A percentile compares a stretch with the other conserved stretches of the same genome.
Conservation (phyloP, 2,113 vertebrate species). For the Proterorhinus semilunaris region DNA sequence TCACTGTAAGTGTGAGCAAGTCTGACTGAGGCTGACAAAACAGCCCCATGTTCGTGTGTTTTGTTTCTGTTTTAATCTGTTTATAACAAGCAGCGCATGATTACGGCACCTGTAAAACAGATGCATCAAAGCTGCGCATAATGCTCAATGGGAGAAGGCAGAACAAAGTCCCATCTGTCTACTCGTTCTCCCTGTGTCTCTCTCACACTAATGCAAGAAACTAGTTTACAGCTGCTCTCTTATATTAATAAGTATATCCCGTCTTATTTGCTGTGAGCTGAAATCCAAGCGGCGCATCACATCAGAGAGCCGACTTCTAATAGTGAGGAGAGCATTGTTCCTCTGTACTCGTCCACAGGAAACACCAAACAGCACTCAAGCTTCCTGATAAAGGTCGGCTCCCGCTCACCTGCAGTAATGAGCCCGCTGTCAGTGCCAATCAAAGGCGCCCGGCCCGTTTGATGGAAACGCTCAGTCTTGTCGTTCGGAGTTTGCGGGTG, state of each 20-base stretch:
- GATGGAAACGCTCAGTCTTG: constrained; percentile 65
- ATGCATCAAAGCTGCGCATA: constrained; percentile 61
- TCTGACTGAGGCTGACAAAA: constrained; percentile 39
- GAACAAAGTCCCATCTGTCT: constrained; percentile 66
- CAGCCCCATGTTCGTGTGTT: constrained; percentile 21
- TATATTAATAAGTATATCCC: constrained; percentile 78
- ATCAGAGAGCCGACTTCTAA: constrained; percentile 74
- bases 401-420: constrained; percentile 88
- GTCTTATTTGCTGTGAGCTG: constrained; percentile 75
- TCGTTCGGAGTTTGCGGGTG: constrained; percentile 60
- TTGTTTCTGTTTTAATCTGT: constrained; percentile 48
- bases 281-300: constrained; percentile 65
- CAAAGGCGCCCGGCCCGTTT: constrained; percentile 67
- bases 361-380: constrained; percentile 87
- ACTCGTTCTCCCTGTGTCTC: constrained; percentile 50
- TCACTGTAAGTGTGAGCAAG: constrained; percentile 30
- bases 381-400: constrained; percentile 78
- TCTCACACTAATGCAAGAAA: constrained; percentile 74
- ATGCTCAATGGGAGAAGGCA: constrained; percentile 59
- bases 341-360: constrained; percentile 80
- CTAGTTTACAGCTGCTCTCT: constrained; percentile 69
- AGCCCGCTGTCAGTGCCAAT: constrained; percentile 83
- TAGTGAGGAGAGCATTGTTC: constrained; percentile 74
- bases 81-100: constrained; percentile 56
- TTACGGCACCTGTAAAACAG: constrained; percentile 65